Percentiles rank a stretch among this genome's conserved stretches.
phyloP scores from a whole-genome alignment of 2,797 vertebrate genomes.

The Arnoldichthys spilopterus region DNA sequence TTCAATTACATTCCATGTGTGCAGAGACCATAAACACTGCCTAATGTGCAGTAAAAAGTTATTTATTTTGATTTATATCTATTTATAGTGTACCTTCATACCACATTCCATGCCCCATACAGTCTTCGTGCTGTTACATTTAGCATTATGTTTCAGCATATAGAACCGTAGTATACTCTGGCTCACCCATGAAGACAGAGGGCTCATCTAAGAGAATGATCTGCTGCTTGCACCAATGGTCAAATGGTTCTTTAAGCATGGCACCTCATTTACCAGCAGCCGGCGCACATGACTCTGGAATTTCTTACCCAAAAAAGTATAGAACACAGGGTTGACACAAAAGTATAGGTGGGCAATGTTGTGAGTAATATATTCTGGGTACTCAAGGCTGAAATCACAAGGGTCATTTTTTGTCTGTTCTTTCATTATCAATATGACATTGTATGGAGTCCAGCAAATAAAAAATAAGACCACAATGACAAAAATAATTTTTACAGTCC shows the following conservation, averaged over 20 bases:
- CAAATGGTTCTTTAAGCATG: conserved; percentile 56
- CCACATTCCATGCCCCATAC: background rate
- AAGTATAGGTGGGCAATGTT: conserved; percentile 78
- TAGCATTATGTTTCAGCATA: background rate
- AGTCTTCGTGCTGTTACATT: background rate
- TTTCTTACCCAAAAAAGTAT: conserved; percentile 81
- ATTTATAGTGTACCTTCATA: background rate
- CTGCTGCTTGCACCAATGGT: conserved; percentile 54
- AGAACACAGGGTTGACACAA: conserved; percentile 80
- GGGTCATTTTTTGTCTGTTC: accelerated
- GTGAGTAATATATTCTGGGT: conserved; percentile 64
- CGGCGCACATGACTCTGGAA: conserved; percentile 75
- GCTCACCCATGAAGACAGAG: background rate
- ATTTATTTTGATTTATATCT: background rate
- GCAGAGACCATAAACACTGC: background rate
- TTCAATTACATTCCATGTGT: background rate
- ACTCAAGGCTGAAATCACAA: background rate
- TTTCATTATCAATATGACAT: conserved; percentile 64
- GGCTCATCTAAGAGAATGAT: conserved; percentile 53
- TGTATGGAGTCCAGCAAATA: conserved; percentile 78
- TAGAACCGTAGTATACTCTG: background rate
- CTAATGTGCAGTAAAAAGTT: background rate
- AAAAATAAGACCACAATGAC: conserved; percentile 79
- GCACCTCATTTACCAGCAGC: conserved; percentile 63
- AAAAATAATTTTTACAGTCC: conserved; percentile 77